Base-by-base conservation (phyloP, 2,797 vertebrate genomes). In the Liasis olivaceus region DNA sequence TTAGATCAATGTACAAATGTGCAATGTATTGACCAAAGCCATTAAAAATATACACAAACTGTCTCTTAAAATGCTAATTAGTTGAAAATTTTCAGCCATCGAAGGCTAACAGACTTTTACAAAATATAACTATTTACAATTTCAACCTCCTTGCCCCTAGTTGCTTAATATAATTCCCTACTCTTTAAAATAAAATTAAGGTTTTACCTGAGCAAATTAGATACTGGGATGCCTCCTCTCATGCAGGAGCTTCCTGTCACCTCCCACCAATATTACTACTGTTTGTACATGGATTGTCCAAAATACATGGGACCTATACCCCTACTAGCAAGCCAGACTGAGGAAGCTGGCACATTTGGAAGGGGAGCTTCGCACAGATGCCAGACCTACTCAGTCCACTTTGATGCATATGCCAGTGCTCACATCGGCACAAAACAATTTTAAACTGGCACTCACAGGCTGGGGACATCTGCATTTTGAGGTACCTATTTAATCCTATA, bases 1-100 rank as follows among this genome's bases (percentile, higher is more conserved):
- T 95, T 91, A 92, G 90, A 96, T 93, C 95, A 91, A 92, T 17
- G 3, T 93, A 93, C 0, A 97, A 92, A 96, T 96, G 94, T 54
- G 36, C 89, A 95, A 90, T 93, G 90, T 91, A 81, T 26, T 90
- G 64, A 96, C 96, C 89, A 95, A 94, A 96, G 89, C 62, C 93
- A 84, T 95, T 14, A 96, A 89, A 89, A 56, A 85, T 60, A 94
- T 93, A 90, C 77, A 90, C 69, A 94, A 95, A 94, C 92, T 94
- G 93, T 85, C 95, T 96, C 91, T 93, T 84, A 93, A 94, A 92
- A 89, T 89, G 93, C 47, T 62, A 96, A 96, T 86, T 95, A 86
- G 89, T 95, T 96, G 81, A 89, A 94, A 89, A 56, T 93, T 92
- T 69, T 56, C 95, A 93, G 92, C 94, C 97, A 95, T 64, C 90